Conservation (phyloP, 1,140 invertebrate species). For the Bombus huntii region DNA sequence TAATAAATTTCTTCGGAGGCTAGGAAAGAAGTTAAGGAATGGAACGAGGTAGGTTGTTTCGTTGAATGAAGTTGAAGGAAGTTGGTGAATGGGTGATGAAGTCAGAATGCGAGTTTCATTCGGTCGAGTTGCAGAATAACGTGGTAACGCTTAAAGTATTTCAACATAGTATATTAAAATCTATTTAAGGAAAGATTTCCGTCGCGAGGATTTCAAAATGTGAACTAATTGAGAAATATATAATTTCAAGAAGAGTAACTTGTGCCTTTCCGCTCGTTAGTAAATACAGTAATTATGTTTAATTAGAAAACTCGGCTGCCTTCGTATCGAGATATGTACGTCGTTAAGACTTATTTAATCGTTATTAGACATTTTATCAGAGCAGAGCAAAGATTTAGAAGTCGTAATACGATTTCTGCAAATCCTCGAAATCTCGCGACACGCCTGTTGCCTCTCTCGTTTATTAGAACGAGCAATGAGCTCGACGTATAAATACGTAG, state of each 20-base stretch:
- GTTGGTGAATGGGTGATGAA: neutral
- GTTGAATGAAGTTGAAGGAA: neutral
- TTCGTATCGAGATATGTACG: neutral
- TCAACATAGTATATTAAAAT: no score
- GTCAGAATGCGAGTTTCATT: neutral
- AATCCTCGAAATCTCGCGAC: conserved; percentile 8
- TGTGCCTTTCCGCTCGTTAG: no score
- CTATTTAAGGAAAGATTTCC: no score
- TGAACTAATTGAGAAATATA: no score
- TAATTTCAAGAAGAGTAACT: no score
- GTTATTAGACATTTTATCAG: neutral
- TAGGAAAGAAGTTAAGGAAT: neutral
- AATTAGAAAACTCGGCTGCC: neutral
- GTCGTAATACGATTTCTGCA: neutral
- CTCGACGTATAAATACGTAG: conserved; percentile 13
- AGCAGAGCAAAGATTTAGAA: neutral
- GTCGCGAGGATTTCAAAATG: no score
- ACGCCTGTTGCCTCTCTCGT: neutral
- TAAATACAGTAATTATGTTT: neutral
- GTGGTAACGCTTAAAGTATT: no score
- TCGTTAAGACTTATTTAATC: neutral
- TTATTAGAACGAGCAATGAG: conserved; percentile 27
- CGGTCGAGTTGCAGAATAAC: neutral
- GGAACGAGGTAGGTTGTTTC: neutral
- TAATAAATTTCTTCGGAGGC: neutral